These are phyloP conservation scores for Copidosoma aretas DNA, from an alignment of 2,888 invertebrate genomes.

Conservation along the genomic window DNA sequence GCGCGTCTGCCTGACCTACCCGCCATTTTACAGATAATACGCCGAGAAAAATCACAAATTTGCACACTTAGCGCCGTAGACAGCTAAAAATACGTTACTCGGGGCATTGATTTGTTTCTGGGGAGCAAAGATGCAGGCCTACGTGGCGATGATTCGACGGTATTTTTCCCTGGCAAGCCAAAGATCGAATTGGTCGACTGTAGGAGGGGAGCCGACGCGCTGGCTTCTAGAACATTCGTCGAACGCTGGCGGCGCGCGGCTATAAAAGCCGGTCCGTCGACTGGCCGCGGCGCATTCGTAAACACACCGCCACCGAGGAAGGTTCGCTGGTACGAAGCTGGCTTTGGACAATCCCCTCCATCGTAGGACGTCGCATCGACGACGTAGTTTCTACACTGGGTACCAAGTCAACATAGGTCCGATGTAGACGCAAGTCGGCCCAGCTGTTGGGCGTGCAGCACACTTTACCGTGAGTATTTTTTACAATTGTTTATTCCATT, in stretches of 20 bases:
- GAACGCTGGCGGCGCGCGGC: conserved; percentile 41
- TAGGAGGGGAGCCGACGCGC: conserved; percentile 28
- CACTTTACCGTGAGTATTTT: conserved; percentile 55
- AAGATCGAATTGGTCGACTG: neutral
- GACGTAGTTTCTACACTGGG: conserved; percentile 44
- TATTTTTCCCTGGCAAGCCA: neutral
- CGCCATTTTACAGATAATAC: neutral
- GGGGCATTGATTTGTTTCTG: no score
- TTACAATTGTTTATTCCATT: conserved; percentile 15
- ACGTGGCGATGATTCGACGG: no score
- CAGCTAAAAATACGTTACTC: neutral
- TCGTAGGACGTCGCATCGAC: conserved; percentile 45
- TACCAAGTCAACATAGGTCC: conserved; percentile 46
- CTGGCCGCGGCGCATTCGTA: conserved; percentile 55
- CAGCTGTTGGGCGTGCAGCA: conserved; percentile 57
- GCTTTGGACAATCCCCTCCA: conserved; percentile 34
- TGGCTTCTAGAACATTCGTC: conserved; percentile 33
- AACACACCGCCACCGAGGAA: conserved; percentile 47
- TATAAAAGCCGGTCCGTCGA: conserved; percentile 54
- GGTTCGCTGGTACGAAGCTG: conserved; percentile 46
- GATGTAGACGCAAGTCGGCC: conserved; percentile 56
- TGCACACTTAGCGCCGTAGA: neutral
- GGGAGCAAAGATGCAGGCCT: no score
- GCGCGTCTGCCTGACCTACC: conserved; percentile 10
- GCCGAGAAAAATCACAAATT: neutral